Evolutionary conservation across 53 echinoderm and acorn worm species (phyloP), one percentile per base, ranked within the genome.

Genomic region (Henricia sp.): DNA sequence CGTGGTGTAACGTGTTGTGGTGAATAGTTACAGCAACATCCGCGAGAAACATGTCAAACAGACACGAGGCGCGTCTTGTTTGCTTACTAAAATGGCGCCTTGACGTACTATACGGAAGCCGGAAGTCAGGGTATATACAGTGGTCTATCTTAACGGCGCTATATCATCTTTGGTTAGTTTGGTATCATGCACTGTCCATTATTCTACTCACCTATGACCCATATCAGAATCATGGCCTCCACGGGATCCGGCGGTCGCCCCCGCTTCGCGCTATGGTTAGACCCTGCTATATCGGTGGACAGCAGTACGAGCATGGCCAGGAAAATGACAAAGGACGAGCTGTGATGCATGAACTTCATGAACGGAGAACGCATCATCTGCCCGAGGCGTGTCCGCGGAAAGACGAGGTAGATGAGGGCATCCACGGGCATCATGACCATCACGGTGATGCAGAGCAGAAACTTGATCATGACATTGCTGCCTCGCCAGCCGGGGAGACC

Each of bases 321-420:
- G 72, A 99, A 99, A 57, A 88, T 90, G 35, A 94, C 83, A 66
- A 99, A 99, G 10, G 99, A 99, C 4, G 94, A 92, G 60, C 94
- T 95, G 85, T 99, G 99, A 59, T 99, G 95, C 87, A 99, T 83
- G 86, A 99, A 99, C 89, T 99, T 99, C 99, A 99, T 99, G 83
- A 99, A 99, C 6, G 99, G 99, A 13, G 94, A 90, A 14, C 99
- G 67, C 68, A 99, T 83, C 67, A 99, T 74, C 37, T 90, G 88
- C 11, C 99, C 95, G 11, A 95, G 41, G 17, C 85, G 74, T 5
- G 86, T 90, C 43, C 94, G 82, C 0, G 99, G 99, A 50, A 95
- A 94, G 40, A 92, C 25, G 29, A 99, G 83, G 85, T 99, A 99
- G 89, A 91, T 92, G 37, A 99, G 67, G 12, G 99, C 94, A 87